Base-by-base conservation (phyloP, 2,888 invertebrate genomes). In the Drosophila neotestacea region DNA sequence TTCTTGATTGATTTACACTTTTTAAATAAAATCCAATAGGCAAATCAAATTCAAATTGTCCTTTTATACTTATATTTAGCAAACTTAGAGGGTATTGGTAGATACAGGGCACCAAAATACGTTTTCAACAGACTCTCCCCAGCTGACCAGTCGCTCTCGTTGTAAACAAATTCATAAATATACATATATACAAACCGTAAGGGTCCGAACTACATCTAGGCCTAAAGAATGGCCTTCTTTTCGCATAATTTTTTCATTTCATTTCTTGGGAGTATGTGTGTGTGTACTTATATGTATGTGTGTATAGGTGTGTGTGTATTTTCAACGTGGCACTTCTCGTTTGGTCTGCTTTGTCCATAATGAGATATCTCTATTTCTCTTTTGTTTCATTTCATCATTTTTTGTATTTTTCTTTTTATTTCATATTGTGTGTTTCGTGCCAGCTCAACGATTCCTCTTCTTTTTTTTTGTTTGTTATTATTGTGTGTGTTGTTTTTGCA, bases 301-400 rank as follows among this genome's bases (percentile, higher is more conserved):
- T 61, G 34, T 56, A 10, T 50, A 28, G 65, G n/a, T 59, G 42
- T 67, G 10, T 51, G 38, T 44, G 48, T 71, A 46, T 51, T 32
- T 44, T 38, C 28, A 62, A 48, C 30, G 56, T 55, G 67, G 55
- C 60, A 27, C 60, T 62, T 68, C 65, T 77, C 77, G 76, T 83
- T 80, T 79, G 84, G 78, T 73, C 81, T 70, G 76, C 83, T 83
- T 84, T 84, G 79, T 81, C 79, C 84, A 84, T 84, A 86, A 84
- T 84, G 86, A 86, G 84, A 86, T 84, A 84, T 84, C 84, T 84
- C 84, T 79, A 86, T 84, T 80, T 84, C 79, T 77, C 84, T 81
- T 86, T 84, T 86, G 84, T 86, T 84, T 86, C 86, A 79, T 86
- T 84, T 75, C 79, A 81, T 81, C 77, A 81, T 77, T 77, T 70